These are phyloP conservation scores for Archips xylosteana DNA, from an alignment of 2,888 invertebrate genomes.

Conservation along the genomic window DNA sequence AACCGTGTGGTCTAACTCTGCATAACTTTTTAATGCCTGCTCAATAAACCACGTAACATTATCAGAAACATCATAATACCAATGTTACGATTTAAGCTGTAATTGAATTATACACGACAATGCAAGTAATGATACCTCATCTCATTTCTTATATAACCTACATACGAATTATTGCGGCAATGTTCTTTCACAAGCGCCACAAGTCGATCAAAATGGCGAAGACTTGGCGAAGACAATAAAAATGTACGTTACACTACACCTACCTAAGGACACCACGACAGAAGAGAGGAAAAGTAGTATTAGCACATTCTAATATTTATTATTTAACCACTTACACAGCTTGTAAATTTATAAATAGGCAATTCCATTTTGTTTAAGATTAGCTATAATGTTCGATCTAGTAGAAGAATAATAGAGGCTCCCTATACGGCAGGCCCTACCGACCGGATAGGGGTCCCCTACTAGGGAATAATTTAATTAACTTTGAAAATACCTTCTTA, in stretches of 20 bases:
- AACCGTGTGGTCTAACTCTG: too few species aligned
- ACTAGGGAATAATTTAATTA: too few species aligned
- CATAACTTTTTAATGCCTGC: too few species aligned
- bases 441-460: too few species aligned
- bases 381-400: too few species aligned
- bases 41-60: not conserved
- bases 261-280: not conserved
- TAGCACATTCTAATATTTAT: not conserved
- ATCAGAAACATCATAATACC: not conserved
- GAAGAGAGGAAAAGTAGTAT: not conserved
- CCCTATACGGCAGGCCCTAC: too few species aligned
- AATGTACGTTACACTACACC: too few species aligned
- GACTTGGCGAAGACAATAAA: too few species aligned
- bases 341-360: not conserved
- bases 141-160: not conserved
- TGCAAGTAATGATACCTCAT: constrained; percentile 24
- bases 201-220: not conserved
- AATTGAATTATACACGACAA: constrained; percentile 33
- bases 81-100: constrained; percentile 6
- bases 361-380: too few species aligned
- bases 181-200: constrained; percentile 9
- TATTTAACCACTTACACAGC: not conserved
- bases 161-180: constrained; percentile 23
- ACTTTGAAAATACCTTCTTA: too few species aligned
- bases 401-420: too few species aligned